phyloP scores from a whole-genome alignment of 2,888 invertebrate species.

The Calameuta filiformis region DNA sequence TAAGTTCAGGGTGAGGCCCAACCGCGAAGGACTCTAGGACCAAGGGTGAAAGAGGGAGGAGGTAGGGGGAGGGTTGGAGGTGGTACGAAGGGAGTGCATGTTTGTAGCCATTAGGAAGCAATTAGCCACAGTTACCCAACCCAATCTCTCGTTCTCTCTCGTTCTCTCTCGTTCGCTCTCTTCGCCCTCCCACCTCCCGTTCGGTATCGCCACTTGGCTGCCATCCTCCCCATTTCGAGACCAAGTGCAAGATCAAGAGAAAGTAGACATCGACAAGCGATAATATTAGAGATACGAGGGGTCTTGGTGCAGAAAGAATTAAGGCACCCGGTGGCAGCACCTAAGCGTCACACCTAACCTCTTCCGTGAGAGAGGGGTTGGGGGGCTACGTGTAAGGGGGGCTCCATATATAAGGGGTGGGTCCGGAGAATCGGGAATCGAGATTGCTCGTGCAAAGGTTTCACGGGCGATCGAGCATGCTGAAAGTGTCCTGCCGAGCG shows the following conservation, averaged over 20 bases:
- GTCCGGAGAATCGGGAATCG: neutral
- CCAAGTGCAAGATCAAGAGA: neutral
- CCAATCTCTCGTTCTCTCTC: neutral
- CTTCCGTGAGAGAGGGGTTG: fast-evolving
- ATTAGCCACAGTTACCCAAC: constrained; percentile 12
- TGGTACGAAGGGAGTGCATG: constrained; percentile 7
- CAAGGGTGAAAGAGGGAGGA: no score
- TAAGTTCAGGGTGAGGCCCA: constrained; percentile 14
- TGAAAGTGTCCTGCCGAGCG: constrained; percentile 1
- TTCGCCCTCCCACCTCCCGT: neutral
- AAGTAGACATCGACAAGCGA: no score
- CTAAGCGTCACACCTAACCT: neutral
- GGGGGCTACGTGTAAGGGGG: no score
- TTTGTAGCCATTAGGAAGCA: constrained; percentile 19
- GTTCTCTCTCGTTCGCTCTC: neutral
- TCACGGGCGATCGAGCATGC: neutral
- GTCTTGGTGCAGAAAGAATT: neutral
- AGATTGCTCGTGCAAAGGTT: neutral
- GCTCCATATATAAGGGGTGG: neutral
- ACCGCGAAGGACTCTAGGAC: neutral
- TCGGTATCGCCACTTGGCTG: neutral
- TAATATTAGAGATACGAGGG: no score
- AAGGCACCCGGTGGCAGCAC: neutral
- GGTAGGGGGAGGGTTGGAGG: neutral
- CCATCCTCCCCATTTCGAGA: neutral